Evolutionary conservation across 2,888 invertebrate genomes (phyloP).

Genomic region (Myathropa florea): DNA sequence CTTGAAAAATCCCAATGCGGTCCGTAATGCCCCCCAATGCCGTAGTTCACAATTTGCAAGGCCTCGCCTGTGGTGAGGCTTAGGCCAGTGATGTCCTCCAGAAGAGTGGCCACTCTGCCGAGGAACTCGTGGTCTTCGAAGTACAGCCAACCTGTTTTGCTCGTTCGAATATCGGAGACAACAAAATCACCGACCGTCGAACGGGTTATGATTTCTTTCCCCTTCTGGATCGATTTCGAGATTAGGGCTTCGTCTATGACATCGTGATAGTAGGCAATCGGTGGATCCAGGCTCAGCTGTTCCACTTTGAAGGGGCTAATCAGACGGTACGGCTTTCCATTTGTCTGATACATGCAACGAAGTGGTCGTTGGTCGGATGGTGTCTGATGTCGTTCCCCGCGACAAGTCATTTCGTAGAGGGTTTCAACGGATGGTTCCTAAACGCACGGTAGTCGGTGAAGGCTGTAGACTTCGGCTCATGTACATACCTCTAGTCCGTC

Average conservation of each 20-base stretch:
- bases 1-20: slow-evolving; percentile 71
- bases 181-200: slow-evolving; percentile 65
- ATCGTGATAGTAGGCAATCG: slow-evolving; percentile 69
- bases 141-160: slow-evolving; percentile 71
- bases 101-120: slow-evolving; percentile 51
- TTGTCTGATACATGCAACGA: slow-evolving; percentile 76
- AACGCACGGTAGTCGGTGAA: not conserved
- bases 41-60: slow-evolving; percentile 72
- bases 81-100: slow-evolving; percentile 73
- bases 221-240: slow-evolving; percentile 44
- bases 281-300: slow-evolving; percentile 70
- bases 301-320: slow-evolving; percentile 73
- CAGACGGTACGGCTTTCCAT: slow-evolving; percentile 72
- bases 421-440: not conserved
- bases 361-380: slow-evolving; percentile 75
- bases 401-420: slow-evolving; percentile 77
- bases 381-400: slow-evolving; percentile 81
- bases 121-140: slow-evolving; percentile 49
- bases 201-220: slow-evolving; percentile 48
- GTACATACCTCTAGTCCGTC: not conserved
- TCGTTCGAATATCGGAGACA: slow-evolving; percentile 61
- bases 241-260: slow-evolving; percentile 61
- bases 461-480: not conserved
- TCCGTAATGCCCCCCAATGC: slow-evolving; percentile 72
- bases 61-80: slow-evolving; percentile 62